Evolutionary conservation across 1,140 invertebrate genomes (phyloP).

Genomic region (Diuraphis noxia): DNA sequence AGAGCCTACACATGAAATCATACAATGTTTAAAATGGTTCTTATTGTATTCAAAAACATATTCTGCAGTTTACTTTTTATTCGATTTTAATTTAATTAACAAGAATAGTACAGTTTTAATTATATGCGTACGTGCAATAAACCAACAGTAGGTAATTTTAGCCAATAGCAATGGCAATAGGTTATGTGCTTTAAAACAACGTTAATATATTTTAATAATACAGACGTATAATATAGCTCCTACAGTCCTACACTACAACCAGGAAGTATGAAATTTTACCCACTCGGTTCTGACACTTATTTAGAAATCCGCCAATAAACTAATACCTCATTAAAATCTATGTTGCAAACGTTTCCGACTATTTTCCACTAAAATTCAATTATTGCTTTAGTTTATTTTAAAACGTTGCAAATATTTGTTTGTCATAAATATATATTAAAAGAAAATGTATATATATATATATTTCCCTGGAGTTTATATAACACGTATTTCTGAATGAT

Average conservation of each 20-base stretch:
- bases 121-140: neutral
- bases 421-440: neutral
- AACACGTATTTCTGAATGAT: neutral
- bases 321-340: neutral
- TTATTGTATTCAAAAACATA: neutral
- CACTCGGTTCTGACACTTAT: neutral
- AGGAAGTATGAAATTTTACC: neutral
- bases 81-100: neutral
- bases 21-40: neutral
- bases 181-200: neutral
- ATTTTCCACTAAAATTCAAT: neutral
- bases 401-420: neutral
- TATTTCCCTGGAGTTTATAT: neutral
- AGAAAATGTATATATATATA: too few relatives aligned
- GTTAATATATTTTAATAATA: neutral
- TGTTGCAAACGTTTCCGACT: neutral
- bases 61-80: neutral
- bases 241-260: neutral
- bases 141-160: neutral
- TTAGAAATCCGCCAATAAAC: neutral
- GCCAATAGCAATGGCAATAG: too few relatives aligned
- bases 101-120: neutral
- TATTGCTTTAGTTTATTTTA: neutral
- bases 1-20: neutral
- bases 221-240: neutral